Conservation (phyloP, 2,888 invertebrate genomes). For the Xestobium rufovillosum region DNA sequence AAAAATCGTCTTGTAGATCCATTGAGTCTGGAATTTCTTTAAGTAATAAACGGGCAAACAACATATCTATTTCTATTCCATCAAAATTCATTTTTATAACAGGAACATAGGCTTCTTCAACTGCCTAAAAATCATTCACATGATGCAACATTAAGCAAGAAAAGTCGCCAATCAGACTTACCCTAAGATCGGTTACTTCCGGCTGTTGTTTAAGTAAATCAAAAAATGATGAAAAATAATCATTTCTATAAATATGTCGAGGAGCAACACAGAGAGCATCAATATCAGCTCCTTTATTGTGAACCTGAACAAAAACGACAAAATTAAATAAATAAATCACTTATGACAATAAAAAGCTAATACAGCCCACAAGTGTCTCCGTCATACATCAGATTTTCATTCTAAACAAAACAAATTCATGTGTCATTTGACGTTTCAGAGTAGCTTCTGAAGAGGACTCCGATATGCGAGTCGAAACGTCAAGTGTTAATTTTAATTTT, state of each 20-base stretch:
- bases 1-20: conserved; percentile 82
- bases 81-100: conserved; percentile 99
- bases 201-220: conserved; percentile 80
- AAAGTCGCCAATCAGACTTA: too few species aligned
- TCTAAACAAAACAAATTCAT: too few species aligned
- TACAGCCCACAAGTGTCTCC: too few species aligned
- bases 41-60: conserved; percentile 91
- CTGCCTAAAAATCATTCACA: conserved; percentile 50
- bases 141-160: neutral
- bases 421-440: too few species aligned
- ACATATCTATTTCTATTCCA: conserved; percentile 96
- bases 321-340: conserved; percentile 7
- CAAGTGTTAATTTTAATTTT: too few species aligned
- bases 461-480: too few species aligned
- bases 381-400: too few species aligned
- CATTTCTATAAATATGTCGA: conserved; percentile 84
- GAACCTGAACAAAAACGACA: conserved; percentile 51
- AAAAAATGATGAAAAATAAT: conserved; percentile 95
- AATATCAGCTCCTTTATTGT: conserved; percentile 97
- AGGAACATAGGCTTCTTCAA: conserved; percentile 98
- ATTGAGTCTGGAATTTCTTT: conserved; percentile 89
- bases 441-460: too few species aligned
- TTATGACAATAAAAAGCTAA: too few species aligned
- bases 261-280: conserved; percentile 98
- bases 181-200: conserved; percentile 77